Conservation (phyloP, 2,888 invertebrate species). For the Metellina segmentata region DNA sequence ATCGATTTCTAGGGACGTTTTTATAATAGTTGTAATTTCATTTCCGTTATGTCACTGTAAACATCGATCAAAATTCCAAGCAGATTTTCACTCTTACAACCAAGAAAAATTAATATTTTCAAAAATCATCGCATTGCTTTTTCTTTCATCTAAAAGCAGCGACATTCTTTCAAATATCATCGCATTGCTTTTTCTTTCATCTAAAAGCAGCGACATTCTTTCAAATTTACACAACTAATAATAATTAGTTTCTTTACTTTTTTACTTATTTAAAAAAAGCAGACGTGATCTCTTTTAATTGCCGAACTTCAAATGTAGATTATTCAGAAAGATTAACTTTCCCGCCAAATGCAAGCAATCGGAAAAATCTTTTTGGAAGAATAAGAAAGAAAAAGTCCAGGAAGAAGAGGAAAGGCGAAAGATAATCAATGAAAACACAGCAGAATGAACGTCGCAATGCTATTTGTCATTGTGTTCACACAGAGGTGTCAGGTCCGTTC, state of each 20-base stretch:
- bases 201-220: neutral
- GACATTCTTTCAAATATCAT: neutral
- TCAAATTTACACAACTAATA: neutral
- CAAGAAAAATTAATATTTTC: neutral
- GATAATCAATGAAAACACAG: conserved; percentile 49
- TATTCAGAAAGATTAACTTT: conserved; percentile 38
- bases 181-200: neutral
- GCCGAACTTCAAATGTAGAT: conserved; percentile 41
- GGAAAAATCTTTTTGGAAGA: conserved; percentile 15
- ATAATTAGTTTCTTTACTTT: neutral
- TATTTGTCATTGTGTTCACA: conserved; percentile 56
- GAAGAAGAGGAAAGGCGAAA: conserved; percentile 10
- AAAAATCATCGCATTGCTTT: neutral
- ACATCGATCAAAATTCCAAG: neutral
- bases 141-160: neutral
- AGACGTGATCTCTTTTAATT: neutral
- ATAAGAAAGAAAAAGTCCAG: conserved; percentile 4
- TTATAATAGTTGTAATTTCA: too few species aligned
- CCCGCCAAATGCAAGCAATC: conserved; percentile 28
- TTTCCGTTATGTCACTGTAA: neutral
- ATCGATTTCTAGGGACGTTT: too few species aligned
- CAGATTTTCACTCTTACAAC: neutral
- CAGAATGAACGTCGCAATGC: conserved; percentile 25
- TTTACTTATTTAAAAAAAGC: neutral
- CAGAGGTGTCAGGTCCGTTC: conserved; percentile 49